phyloP scores from a whole-genome alignment of 2,888 invertebrate species.

The Standfussiana lucernea region DNA sequence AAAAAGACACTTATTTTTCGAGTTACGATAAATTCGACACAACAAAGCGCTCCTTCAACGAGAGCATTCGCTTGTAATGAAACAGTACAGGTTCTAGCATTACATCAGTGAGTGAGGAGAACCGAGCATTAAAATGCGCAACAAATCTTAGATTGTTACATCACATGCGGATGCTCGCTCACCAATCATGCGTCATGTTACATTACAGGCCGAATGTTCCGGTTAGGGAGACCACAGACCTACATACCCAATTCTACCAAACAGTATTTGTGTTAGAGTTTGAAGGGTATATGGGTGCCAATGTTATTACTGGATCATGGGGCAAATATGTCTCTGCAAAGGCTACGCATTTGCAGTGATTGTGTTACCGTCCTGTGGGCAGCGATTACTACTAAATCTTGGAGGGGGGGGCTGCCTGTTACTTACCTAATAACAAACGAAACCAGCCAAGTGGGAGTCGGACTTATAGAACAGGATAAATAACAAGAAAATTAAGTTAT shows the following conservation, averaged over 20 bases:
- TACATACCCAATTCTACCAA: neutral
- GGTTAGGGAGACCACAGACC: neutral
- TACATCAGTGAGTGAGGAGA: neutral
- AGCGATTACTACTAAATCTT: neutral
- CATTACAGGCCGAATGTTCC: neutral
- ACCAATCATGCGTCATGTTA: no score
- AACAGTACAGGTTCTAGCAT: neutral
- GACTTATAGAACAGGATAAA: conserved; percentile 5
- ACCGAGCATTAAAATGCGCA: neutral
- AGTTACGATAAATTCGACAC: neutral
- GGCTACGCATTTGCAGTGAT: neutral
- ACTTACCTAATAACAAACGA: neutral
- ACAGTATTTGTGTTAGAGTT: neutral
- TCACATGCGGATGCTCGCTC: neutral
- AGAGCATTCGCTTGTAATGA: neutral
- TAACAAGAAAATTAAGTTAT: neutral
- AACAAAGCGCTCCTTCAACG: neutral
- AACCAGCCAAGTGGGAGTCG: neutral
- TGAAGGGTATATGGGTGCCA: neutral
- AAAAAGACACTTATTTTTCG: neutral
- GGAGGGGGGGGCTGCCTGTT: neutral
- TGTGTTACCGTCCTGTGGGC: neutral
- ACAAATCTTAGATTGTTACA: neutral
- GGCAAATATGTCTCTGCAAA: neutral
- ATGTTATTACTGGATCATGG: neutral